Evolutionary conservation across 2,888 invertebrate species (phyloP).

Genomic region (Caenorhabditis uteleia): DNA sequence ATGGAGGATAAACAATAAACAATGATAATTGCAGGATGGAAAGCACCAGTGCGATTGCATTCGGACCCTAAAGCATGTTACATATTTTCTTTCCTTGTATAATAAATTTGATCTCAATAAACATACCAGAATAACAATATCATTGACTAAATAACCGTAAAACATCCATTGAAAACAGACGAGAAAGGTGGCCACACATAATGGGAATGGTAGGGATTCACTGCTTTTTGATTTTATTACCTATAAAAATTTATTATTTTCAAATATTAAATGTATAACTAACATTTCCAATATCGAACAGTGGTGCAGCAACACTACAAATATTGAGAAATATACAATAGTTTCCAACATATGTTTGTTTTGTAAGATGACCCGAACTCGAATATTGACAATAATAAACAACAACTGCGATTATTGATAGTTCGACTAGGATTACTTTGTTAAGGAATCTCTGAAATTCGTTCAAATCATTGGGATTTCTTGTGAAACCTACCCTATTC

Average conservation of each 20-base stretch:
- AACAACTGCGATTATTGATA: constrained; percentile 17
- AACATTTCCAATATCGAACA: constrained; percentile 52
- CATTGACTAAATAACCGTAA: constrained; percentile 81
- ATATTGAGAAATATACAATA: constrained; percentile 66
- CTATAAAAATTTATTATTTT: constrained; percentile 71
- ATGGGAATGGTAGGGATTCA: constrained; percentile 84
- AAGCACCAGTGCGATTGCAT: constrained; percentile 80
- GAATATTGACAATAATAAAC: constrained; percentile 12
- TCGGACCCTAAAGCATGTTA: constrained; percentile 77
- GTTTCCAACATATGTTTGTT: constrained; percentile 42
- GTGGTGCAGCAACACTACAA: constrained; percentile 59
- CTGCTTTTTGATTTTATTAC: constrained; percentile 84
- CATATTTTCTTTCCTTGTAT: neutral
- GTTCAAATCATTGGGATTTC: neutral
- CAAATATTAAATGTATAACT: neutral
- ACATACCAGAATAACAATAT: constrained; percentile 80
- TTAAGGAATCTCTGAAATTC: constrained; percentile 25
- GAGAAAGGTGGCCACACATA: constrained; percentile 83
- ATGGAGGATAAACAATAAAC: constrained; percentile 80
- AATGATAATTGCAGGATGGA: constrained; percentile 80
- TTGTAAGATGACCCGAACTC: neutral
- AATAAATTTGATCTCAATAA: neutral
- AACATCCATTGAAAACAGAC: constrained; percentile 82
- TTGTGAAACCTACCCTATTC: constrained; percentile 22
- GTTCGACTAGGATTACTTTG: constrained; percentile 20